Conservation (phyloP, 1,140 invertebrate species). For the Littorina saxatilis region DNA sequence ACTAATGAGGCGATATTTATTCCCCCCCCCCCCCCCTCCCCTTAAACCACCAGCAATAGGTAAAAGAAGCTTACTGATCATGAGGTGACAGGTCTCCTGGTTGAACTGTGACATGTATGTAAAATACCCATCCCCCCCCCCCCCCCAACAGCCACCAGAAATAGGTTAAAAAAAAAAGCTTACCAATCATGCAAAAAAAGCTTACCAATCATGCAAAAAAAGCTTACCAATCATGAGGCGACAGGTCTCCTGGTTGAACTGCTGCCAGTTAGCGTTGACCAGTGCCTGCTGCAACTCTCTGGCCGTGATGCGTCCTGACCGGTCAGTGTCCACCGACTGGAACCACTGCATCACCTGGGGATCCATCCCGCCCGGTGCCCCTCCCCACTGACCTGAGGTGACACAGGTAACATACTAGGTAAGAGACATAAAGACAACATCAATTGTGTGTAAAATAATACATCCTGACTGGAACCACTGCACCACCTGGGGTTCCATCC, state of each 20-base stretch:
- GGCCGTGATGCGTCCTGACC: conserved; percentile 88
- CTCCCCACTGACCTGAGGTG: conserved; percentile 38
- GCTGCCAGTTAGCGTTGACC: conserved; percentile 90
- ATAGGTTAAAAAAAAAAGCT: no score
- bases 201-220: no score
- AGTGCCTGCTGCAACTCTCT: conserved; percentile 88
- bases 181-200: no score
- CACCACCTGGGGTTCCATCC: conserved; percentile 66
- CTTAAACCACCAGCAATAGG: no score
- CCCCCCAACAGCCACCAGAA: no score
- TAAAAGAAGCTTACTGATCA: conserved; percentile 85
- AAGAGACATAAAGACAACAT: no score
- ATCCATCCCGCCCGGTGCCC: conserved; percentile 56
- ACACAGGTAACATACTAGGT: no score
- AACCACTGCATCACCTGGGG: conserved; percentile 83
- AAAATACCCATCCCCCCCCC: no score
- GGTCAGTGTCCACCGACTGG: conserved; percentile 86
- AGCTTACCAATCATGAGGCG: conserved; percentile 91
- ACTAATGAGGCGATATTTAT: no score
- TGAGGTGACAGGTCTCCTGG: conserved; percentile 88
- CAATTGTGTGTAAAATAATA: no score
- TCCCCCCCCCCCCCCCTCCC: no score
- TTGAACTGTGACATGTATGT: no score
- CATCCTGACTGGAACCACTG: conserved; percentile 89
- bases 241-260: conserved; percentile 90